Base-by-base conservation (phyloP, 2,888 invertebrate genomes). In the Xanthia togata region DNA sequence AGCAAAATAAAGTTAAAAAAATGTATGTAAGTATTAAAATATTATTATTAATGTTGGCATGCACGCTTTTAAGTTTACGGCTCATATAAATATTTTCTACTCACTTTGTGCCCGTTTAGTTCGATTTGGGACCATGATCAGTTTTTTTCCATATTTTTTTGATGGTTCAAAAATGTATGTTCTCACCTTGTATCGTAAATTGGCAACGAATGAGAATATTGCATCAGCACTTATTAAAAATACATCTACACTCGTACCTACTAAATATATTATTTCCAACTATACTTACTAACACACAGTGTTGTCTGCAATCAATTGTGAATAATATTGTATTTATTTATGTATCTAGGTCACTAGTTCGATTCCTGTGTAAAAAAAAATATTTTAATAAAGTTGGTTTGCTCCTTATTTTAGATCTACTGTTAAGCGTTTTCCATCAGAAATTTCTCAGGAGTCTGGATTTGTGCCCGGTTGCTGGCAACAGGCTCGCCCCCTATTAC, bases 71-170 rank as follows among this genome's bases (percentile, higher is more conserved):
- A 50, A 38, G 26, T 81, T 74, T 50, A 67, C 8, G n/a, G 6
- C 14, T 50, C 17, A 5, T 31, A 35, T 63, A 70, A 31, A 76
- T 78, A 60, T 53, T 31, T 63, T 47, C 17, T 55, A n/a, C 44
- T 55, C 35, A 12, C 8, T 75, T 35, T 17, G 6, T 41, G 20
- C 8, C 14, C 5, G 14, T 73, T 47, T 1, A 14, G 4, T 47
- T 59, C 14, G 35, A 71, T 47, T 76, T 47, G 17, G 0, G 14
- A 53, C 20, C 1, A 6, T 17, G 1, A 1, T 74, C 17, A 20
- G 1, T n/a, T 17, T 73, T 8, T 38, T 69, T n/a, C 0, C 0
- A 20, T n/a, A 26, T 75, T 14, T 26, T 31, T 38, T n/a, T 9
- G 9, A 31, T 20, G 12, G 4, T 23, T 2, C 6, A 44, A 50